Evolutionary conservation across 2,113 vertebrate species (phyloP).

Genomic region (Ptilorrhoa leucosticta): DNA sequence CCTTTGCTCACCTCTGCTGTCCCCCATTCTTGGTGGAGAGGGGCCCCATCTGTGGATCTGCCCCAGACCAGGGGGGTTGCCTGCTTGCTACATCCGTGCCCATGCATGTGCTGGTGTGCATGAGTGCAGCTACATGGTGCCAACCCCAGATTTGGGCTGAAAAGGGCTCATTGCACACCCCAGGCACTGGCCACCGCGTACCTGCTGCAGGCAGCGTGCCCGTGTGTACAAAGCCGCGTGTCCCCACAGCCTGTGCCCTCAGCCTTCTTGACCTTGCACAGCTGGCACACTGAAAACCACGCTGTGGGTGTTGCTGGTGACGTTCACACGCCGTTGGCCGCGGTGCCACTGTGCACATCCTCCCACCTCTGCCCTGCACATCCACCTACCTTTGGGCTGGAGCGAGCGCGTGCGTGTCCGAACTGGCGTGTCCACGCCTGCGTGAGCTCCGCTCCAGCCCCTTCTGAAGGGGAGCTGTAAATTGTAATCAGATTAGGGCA

Average conservation of each 20-base stretch:
- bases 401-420: background rate
- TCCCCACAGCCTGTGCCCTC: rapidly evolving
- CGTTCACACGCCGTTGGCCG: rapidly evolving
- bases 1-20: slow-evolving; percentile 1
- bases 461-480: slow-evolving; percentile 79
- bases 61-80: rapidly evolving
- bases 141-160: background rate
- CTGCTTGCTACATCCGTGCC: background rate
- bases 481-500: slow-evolving; percentile 99
- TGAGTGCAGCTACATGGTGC: rapidly evolving
- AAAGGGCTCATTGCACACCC: rapidly evolving
- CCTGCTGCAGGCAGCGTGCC: background rate
- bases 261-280: rapidly evolving
- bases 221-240: rapidly evolving
- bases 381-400: background rate
- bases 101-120: background rate
- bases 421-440: background rate
- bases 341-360: rapidly evolving
- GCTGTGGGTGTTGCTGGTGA: rapidly evolving
- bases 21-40: background rate
- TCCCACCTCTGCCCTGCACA: rapidly evolving
- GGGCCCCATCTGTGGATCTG: background rate
- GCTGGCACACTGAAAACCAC: rapidly evolving
- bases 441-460: slow-evolving; percentile 66
- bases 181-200: rapidly evolving